Evolutionary conservation across 2,888 invertebrate species (phyloP), one percentile per base, ranked within the genome.

Genomic region (Lottia gigantea): DNA sequence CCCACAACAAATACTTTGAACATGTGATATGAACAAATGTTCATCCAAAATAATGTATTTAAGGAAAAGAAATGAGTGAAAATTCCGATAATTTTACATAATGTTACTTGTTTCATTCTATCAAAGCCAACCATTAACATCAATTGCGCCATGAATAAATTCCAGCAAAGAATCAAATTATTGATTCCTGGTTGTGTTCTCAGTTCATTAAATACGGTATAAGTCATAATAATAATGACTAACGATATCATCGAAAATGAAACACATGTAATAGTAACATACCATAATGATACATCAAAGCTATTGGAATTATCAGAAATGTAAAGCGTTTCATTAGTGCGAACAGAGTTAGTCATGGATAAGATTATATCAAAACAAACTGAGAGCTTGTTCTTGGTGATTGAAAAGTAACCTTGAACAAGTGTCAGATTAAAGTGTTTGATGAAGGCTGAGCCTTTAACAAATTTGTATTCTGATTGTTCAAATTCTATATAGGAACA

Each of bases 61-160:
- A 81, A 49, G 79, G 79, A 80, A 47, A 74, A 69, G 62, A 73
- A 78, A 67, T 81, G 81, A n/a, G 76, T 62, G 6, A 70, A 12
- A 19, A 78, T 70, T 12, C 77, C 79, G 25, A 79, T 66, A 12
- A 67, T 66, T 47, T 68, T n/a, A 66, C 81, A 81, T 0, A 65
- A 45, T 2, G 25, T 46, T 25, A 61, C 49, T 19, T 71, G 62
- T 15, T 68, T 46, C 1, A 69, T 68, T 23, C 31, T 62, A 26
- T 25, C 12, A 7, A 67, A 16, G 2, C 74, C 74, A 62, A 77
- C 74, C 69, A 75, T 69, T 64, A 76, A 76, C 0, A 75, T 47
- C 12, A 69, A 64, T 19, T 79, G 78, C 0, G 77, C 77, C 0
- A 67, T 2, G 46, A 80, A 73, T 16, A 78, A 68, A 15, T 71